These are phyloP conservation scores for Melanogrammus aeglefinus DNA, from an alignment of 2,797 vertebrate genomes.

Conservation along the genomic window DNA sequence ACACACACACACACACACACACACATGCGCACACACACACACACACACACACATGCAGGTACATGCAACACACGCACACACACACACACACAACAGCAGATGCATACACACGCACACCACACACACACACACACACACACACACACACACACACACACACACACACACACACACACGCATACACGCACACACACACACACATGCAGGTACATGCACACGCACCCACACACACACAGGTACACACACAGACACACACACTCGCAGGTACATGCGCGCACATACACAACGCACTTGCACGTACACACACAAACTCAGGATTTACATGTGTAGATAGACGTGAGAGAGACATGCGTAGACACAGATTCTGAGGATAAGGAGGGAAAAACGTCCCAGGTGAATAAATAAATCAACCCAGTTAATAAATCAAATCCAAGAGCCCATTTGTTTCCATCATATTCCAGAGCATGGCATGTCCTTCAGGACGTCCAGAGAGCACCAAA, in stretches of 20 bases:
- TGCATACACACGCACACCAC: slow-evolving; percentile 7
- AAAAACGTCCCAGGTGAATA: slow-evolving; percentile 24
- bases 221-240: not conserved
- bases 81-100: no score
- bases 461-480: slow-evolving; percentile 24
- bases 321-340: not conserved
- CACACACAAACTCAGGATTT: not conserved
- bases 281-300: not conserved
- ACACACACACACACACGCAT: slow-evolving; percentile 4
- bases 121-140: not conserved
- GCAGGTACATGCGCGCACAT: slow-evolving; percentile 16
- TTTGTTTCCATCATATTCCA: slow-evolving; percentile 2
- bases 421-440: slow-evolving; percentile 19
- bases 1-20: slow-evolving; percentile 24
- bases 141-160: slow-evolving; percentile 21
- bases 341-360: not conserved
- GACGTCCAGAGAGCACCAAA: slow-evolving; percentile 10
- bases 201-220: no score
- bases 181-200: not conserved
- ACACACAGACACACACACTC: slow-evolving; percentile 19
- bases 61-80: not conserved
- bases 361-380: slow-evolving; percentile 26
- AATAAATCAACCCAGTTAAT: slow-evolving; percentile 8
- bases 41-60: not conserved
- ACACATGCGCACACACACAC: not conserved